A percentile compares a stretch with the other conserved stretches of the same genome.
Evolutionary conservation across 2,888 invertebrate genomes (phyloP).

Genomic region (Scotopteryx bipunctaria): DNA sequence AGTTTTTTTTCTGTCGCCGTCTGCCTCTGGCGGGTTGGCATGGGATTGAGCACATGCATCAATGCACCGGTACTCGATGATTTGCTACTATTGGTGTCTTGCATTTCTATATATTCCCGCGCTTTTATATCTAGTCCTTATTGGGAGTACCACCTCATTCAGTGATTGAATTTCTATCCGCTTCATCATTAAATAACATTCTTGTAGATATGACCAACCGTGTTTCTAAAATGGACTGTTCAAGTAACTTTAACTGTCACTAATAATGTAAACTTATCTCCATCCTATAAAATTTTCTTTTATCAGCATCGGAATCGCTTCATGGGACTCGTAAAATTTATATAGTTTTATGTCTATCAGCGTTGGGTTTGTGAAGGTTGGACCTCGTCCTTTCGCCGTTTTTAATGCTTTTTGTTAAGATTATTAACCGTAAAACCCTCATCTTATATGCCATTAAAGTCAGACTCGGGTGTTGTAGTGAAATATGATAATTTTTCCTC

Average conservation of each 20-base stretch:
- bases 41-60: slow-evolving; percentile 63
- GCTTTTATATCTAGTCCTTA: slow-evolving; percentile 1
- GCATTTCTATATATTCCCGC: slow-evolving; percentile 9
- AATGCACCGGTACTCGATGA: slow-evolving; percentile 44
- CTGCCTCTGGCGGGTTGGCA: slow-evolving; percentile 46
- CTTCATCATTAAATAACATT: no score
- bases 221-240: not conserved
- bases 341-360: slow-evolving; percentile 46
- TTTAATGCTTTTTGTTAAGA: slow-evolving; percentile 48
- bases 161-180: no score
- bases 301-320: slow-evolving; percentile 26
- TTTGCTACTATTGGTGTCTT: slow-evolving; percentile 14
- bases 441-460: slow-evolving; percentile 59
- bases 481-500: slow-evolving; percentile 72
- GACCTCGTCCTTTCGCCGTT: slow-evolving; percentile 42
- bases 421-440: slow-evolving; percentile 35
- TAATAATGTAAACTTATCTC: slow-evolving; percentile 5
- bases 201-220: no score
- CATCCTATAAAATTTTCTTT: slow-evolving; percentile 11
- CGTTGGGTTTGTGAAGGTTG: slow-evolving; percentile 35
- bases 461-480: slow-evolving; percentile 63
- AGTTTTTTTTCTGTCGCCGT: slow-evolving; percentile 61
- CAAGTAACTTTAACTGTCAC: not conserved
- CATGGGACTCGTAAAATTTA: slow-evolving; percentile 41
- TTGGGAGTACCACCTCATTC: no score